phyloP scores from a whole-genome alignment of 2,797 vertebrate species.

The Pachyuromys duprasi region DNA sequence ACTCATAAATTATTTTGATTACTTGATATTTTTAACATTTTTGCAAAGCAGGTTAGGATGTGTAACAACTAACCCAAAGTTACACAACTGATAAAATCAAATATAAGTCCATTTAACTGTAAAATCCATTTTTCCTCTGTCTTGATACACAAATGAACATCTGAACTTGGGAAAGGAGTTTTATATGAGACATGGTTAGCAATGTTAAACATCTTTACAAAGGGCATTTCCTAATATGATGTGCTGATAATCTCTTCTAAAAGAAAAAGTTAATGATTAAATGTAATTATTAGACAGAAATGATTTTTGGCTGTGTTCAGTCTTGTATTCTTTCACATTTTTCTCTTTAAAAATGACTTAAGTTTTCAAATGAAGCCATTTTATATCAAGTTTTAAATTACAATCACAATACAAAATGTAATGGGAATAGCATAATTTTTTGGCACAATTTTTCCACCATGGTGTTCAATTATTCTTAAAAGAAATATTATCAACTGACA shows the following conservation, averaged over 20 bases:
- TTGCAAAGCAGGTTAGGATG: background rate
- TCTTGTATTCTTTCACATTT: conserved; percentile 46
- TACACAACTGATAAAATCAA: conserved; percentile 31
- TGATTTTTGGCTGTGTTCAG: background rate
- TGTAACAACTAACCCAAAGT: background rate
- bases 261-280: conserved; percentile 9
- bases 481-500: background rate
- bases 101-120: background rate
- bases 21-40: background rate
- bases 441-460: background rate
- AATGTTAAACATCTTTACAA: background rate
- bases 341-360: conserved; percentile 19
- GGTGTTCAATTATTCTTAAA: conserved; percentile 10
- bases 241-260: background rate
- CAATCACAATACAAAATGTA: background rate
- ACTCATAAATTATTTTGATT: background rate
- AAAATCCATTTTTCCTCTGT: background rate
- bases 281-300: background rate
- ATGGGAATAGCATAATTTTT: background rate
- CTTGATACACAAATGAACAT: background rate
- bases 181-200: background rate
- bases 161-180: background rate
- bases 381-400: conserved; percentile 60
- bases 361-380: background rate
- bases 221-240: background rate